Evolutionary conservation across 2,797 vertebrate genomes (phyloP).

Genomic region (Neolamprologus multifasciatus): DNA sequence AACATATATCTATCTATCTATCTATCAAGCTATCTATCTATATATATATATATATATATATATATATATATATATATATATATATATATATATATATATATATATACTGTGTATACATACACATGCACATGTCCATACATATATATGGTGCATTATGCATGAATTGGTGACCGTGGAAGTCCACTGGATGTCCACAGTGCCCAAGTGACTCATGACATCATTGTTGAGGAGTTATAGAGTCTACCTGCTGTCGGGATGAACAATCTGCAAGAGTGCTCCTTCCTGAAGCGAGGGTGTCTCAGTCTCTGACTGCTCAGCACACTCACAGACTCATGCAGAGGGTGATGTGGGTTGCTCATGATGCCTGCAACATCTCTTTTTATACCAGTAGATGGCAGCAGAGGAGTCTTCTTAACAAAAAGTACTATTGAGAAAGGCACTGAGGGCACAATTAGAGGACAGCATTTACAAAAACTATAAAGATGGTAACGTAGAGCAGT

Average conservation of each 20-base stretch:
- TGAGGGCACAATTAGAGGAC: background rate
- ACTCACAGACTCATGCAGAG: background rate
- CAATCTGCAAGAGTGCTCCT: background rate
- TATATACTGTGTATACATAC: background rate
- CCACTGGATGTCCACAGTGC: background rate
- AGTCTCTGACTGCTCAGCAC: accelerated
- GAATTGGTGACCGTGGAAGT: background rate
- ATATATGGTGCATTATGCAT: background rate
- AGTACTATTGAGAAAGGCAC: background rate
- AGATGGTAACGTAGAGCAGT: background rate
- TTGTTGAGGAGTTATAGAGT: background rate
- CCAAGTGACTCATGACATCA: background rate
- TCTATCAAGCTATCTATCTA: accelerated
- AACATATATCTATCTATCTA: background rate
- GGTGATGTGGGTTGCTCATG: background rate
- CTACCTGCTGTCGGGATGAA: background rate
- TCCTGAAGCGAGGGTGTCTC: background rate
- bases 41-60: too few relatives aligned
- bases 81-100: accelerated
- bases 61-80: too few relatives aligned
- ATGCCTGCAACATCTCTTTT: background rate
- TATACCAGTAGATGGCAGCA: conserved; percentile 46
- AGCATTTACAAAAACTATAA: background rate
- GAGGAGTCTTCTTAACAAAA: background rate
- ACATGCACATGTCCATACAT: background rate